Percentiles rank a stretch among this genome's conserved stretches.
phyloP scores from a whole-genome alignment of 2,113 vertebrate species.

The Prunella fulvescens region DNA sequence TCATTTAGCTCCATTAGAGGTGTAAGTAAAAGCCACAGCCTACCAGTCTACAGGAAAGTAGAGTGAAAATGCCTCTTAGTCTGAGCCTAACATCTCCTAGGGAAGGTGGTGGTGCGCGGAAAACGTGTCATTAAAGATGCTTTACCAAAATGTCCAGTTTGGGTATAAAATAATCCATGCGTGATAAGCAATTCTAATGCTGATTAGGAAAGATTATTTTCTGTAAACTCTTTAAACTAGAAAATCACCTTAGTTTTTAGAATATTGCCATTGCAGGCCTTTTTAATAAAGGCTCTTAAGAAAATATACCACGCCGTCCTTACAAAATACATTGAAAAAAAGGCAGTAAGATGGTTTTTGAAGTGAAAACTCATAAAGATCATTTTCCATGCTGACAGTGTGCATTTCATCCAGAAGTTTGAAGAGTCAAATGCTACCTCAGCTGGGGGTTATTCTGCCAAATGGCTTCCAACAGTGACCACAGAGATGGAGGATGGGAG shows the following conservation, averaged over 20 bases:
- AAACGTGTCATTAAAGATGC: conserved; percentile 9
- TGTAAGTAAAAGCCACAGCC: neutral
- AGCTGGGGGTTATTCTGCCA: conserved; percentile 85
- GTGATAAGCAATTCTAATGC: conserved; percentile 47
- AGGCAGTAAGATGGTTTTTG: conserved; percentile 61
- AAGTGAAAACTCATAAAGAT: conserved; percentile 77
- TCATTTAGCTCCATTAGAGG: neutral
- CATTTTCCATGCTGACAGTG: conserved; percentile 83
- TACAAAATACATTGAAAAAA: conserved; percentile 44
- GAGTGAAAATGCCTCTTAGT: conserved; percentile 10
- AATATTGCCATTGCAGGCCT: conserved; percentile 61
- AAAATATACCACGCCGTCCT: conserved; percentile 27
- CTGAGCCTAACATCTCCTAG: conserved; percentile 1
- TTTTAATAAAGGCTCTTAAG: conserved; percentile 54
- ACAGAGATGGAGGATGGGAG: conserved; percentile 78
- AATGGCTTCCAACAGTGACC: conserved; percentile 90
- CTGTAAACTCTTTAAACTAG: conserved; percentile 45
- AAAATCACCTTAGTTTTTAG: conserved; percentile 43
- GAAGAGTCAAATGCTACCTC: conserved; percentile 89
- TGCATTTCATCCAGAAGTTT: conserved; percentile 86
- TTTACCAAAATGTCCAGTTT: conserved; percentile 53
- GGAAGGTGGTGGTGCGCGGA: conserved; percentile 43
- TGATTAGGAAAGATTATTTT: conserved; percentile 49
- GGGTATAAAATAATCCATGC: conserved; percentile 35
- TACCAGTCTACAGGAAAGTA: neutral